phyloP scores from a whole-genome alignment of 2,797 vertebrate species.

The Sebastes melanostomus region DNA sequence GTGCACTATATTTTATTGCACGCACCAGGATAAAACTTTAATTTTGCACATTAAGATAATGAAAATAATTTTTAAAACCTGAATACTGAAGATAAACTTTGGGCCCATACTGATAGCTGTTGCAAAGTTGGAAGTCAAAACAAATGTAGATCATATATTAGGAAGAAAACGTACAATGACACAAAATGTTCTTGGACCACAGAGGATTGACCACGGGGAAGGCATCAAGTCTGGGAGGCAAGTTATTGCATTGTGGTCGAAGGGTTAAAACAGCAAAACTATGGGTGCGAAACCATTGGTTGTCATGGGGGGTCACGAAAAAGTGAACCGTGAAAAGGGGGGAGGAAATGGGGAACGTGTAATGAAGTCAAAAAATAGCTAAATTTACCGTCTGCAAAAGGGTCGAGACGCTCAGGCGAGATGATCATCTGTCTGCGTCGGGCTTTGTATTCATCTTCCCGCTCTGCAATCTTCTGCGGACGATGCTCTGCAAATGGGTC shows the following conservation, averaged over 20 bases:
- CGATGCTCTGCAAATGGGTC: constrained; percentile 98
- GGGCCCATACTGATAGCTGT: constrained; percentile 3
- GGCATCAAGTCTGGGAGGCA: constrained; percentile 76
- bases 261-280: constrained; percentile 79
- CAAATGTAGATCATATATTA: background rate
- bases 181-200: constrained; percentile 38
- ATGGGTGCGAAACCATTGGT: constrained; percentile 49
- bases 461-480: constrained; percentile 95
- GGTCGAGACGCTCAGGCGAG: constrained; percentile 98
- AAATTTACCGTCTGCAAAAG: constrained; percentile 99
- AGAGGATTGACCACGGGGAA: constrained; percentile 70
- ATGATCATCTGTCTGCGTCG: constrained; percentile 98
- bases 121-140: constrained; percentile 2
- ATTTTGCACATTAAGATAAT: background rate
- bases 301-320: constrained; percentile 52
- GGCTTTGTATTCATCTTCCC: constrained; percentile 98
- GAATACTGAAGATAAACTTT: background rate
- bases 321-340: constrained; percentile 46
- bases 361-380: constrained; percentile 41
- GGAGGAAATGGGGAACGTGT: constrained; percentile 44
- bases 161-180: constrained; percentile 8
- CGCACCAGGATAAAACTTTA: background rate
- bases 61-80: background rate
- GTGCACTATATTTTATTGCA: constrained; percentile 1
- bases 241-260: constrained; percentile 80